Conservation (phyloP, 2,888 invertebrate genomes). For the Syritta pipiens region DNA sequence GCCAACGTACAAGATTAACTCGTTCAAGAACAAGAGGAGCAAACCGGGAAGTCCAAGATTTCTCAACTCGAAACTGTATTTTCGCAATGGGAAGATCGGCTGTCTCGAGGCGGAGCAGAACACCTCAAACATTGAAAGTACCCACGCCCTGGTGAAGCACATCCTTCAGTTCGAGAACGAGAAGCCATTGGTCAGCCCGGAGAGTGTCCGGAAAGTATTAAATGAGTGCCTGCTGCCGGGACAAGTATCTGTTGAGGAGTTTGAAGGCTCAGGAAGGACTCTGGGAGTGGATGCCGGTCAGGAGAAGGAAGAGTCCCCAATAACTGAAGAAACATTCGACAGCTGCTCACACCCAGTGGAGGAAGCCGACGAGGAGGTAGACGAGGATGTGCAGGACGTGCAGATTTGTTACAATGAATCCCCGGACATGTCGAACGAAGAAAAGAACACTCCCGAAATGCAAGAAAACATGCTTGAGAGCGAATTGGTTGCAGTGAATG, state of each 20-base stretch:
- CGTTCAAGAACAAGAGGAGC: conserved; percentile 73
- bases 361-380: neutral
- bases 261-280: conserved; percentile 68
- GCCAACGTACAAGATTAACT: conserved; percentile 77
- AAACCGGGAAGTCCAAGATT: conserved; percentile 76
- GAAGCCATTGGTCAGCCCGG: conserved; percentile 78
- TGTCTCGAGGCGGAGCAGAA: conserved; percentile 78
- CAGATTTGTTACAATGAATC: conserved; percentile 77
- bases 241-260: conserved; percentile 72
- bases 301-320: conserved; percentile 16
- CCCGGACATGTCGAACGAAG: conserved; percentile 77
- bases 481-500: conserved; percentile 73
- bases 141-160: conserved; percentile 79
- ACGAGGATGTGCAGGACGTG: conserved; percentile 76
- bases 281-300: conserved; percentile 52
- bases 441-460: conserved; percentile 73
- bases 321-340: conserved; percentile 70
- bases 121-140: conserved; percentile 77
- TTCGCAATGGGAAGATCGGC: conserved; percentile 79
- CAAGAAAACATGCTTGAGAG: conserved; percentile 71
- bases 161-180: conserved; percentile 77
- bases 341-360: conserved; percentile 71
- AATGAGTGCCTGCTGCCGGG: conserved; percentile 67
- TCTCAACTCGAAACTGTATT: conserved; percentile 77
- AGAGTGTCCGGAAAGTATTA: conserved; percentile 76